Evolutionary conservation across 2,797 vertebrate genomes (phyloP).

Genomic region (Passerculus sandwichensis): DNA sequence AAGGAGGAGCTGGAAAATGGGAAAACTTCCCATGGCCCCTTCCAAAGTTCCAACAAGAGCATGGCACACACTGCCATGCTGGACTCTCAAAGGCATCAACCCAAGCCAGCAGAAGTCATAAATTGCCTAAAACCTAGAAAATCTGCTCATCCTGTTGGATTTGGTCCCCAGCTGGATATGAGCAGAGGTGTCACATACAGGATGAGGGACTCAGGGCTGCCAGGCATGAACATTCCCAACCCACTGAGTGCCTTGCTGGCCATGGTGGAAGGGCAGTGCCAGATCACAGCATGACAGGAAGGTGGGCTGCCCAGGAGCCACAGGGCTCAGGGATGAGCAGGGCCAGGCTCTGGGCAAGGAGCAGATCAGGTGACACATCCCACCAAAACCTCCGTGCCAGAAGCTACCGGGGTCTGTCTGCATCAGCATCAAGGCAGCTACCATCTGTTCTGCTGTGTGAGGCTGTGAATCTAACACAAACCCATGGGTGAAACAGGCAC

Average conservation of each 20-base stretch:
- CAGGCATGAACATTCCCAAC: fast-evolving
- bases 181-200: not conserved
- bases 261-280: not conserved
- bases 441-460: not conserved
- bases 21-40: not conserved
- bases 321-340: fast-evolving
- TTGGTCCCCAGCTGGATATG: not conserved
- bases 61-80: not conserved
- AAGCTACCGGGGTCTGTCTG: not conserved
- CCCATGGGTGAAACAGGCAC: fast-evolving
- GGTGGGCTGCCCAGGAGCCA: not conserved
- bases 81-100: not conserved
- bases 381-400: not conserved
- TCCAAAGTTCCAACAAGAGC: not conserved
- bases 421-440: not conserved
- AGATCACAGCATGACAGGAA: not conserved
- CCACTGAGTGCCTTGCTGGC: too few species aligned
- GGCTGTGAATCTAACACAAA: not conserved
- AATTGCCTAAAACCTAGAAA: not conserved
- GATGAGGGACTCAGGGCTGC: fast-evolving
- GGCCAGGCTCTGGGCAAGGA: too few species aligned
- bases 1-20: not conserved
- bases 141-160: not conserved
- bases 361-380: not conserved
- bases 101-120: not conserved